Base-by-base conservation (phyloP, 2,888 invertebrate species). In the Eilema sororculum region DNA sequence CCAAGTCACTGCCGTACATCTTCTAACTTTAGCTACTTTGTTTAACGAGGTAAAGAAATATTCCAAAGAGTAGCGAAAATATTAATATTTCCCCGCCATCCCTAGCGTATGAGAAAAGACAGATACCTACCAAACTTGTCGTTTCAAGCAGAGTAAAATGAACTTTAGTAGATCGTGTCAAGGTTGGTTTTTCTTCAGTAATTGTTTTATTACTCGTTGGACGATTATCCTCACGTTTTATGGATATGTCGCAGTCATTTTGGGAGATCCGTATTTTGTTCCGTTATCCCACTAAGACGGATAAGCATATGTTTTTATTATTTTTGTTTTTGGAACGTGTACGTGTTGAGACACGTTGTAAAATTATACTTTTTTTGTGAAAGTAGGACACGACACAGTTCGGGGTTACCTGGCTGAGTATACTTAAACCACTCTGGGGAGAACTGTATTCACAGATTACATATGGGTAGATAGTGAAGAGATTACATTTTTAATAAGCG, bases 171-270 rank as follows among this genome's bases (percentile, higher is more conserved):
- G 0, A 0, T 0, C 0, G 0, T 0, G 0, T 10, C 68, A 79
- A 73, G 70, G 79, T 68, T 62, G 41, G 28, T 52, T 73, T 74
- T 79, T 0, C 66, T 28, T 22, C 59, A 57, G 65, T 37, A 52
- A 28, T 59, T 57, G 16, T 72, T 77, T 72, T 77, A 78, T 80
- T 75, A 74, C 74, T 75, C 72, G 72, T 59, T 64, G 71, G 69
- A 67, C 78, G 76, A 82, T 85, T 83, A 82, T 84, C 76, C 78
- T 75, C 73, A 72, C 77, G 75, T 82, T 82, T 80, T 83, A 79
- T 80, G 79, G 76, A 78, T 78, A 79, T 76, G 81, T 82, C 78
- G 79, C 70, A 80, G 82, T 80, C 74, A 77, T 82, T 80, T 73
- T 72, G 72, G 76, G 71, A 78, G 81, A 84, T 82, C 81, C 77